Evolutionary conservation across 2,113 vertebrate genomes (phyloP).

Genomic region (Tetrax tetrax): DNA sequence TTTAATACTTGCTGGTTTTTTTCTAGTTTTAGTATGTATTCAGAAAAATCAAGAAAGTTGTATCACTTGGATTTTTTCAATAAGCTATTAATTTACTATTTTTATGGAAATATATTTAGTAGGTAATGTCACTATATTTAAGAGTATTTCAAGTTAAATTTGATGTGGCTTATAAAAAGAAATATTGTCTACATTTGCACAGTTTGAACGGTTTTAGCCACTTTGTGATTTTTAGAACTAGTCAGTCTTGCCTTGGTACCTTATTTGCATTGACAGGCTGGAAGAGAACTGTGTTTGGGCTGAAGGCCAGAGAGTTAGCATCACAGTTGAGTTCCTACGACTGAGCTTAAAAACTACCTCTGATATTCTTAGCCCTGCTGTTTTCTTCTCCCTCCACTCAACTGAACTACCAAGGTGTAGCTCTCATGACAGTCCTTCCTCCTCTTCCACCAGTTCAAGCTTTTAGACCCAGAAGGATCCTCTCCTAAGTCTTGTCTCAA

Average conservation of each 20-base stretch:
- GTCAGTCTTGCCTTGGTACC: not conserved
- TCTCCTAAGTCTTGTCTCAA: not conserved
- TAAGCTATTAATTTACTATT: not conserved
- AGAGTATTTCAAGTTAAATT: not conserved
- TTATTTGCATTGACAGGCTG: not conserved
- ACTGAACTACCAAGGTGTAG: rapidly evolving
- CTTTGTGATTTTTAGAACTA: not conserved
- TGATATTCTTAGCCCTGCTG: not conserved
- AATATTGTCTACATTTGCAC: not conserved
- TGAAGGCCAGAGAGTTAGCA: not conserved
- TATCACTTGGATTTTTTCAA: not conserved
- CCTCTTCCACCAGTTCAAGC: not conserved
- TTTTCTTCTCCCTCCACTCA: not conserved
- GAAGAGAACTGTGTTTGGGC: not conserved
- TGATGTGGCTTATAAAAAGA: not conserved
- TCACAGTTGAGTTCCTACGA: not conserved
- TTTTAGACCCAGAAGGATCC: not conserved
- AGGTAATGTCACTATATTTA: not conserved
- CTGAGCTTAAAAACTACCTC: not conserved
- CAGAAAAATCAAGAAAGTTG: not conserved
- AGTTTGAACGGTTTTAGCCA: not conserved
- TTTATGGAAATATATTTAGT: not conserved
- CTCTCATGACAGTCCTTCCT: not conserved
- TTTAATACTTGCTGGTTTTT: not conserved
- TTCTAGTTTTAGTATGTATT: not conserved